A percentile compares a stretch with the other conserved stretches of the same genome.
Evolutionary conservation across 2,113 vertebrate genomes (phyloP).

Genomic region (Planiliza haematocheilus): DNA sequence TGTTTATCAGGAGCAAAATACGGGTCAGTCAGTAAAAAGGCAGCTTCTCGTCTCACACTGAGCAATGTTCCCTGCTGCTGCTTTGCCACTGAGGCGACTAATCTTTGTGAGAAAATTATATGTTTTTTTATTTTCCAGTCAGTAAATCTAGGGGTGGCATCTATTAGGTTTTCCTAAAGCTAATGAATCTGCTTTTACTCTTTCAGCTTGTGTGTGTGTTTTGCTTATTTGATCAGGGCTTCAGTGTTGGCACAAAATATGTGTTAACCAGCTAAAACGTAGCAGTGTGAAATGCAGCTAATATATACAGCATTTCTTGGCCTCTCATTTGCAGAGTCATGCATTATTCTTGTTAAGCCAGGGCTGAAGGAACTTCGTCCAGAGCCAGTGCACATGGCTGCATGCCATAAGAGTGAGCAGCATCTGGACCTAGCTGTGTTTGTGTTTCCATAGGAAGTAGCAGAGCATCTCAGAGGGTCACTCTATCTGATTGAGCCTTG

Average conservation of each 20-base stretch:
- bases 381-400: slow-evolving; percentile 22
- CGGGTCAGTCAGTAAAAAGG: slow-evolving; percentile 29
- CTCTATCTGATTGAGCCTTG: neutral
- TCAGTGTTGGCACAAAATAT: neutral
- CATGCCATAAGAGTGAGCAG: slow-evolving; percentile 26
- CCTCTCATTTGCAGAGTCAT: neutral
- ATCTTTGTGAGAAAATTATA: slow-evolving; percentile 18
- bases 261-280: neutral
- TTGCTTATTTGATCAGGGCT: neutral
- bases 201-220: neutral
- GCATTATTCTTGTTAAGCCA: neutral
- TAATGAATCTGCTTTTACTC: slow-evolving; percentile 9
- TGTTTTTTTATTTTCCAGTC: slow-evolving; percentile 4
- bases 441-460: slow-evolving; percentile 45
- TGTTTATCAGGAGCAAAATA: slow-evolving; percentile 24
- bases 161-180: neutral
- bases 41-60: slow-evolving; percentile 7
- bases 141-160: neutral
- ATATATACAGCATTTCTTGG: neutral
- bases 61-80: slow-evolving; percentile 11
- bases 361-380: slow-evolving; percentile 3
- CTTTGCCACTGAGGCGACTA: slow-evolving; percentile 11
- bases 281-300: neutral
- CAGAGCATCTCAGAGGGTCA: neutral
- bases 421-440: slow-evolving; percentile 33